Percentiles rank a stretch among this genome's conserved stretches.
Evolutionary conservation across 2,797 vertebrate species (phyloP).

Genomic region (Todus mexicanus): DNA sequence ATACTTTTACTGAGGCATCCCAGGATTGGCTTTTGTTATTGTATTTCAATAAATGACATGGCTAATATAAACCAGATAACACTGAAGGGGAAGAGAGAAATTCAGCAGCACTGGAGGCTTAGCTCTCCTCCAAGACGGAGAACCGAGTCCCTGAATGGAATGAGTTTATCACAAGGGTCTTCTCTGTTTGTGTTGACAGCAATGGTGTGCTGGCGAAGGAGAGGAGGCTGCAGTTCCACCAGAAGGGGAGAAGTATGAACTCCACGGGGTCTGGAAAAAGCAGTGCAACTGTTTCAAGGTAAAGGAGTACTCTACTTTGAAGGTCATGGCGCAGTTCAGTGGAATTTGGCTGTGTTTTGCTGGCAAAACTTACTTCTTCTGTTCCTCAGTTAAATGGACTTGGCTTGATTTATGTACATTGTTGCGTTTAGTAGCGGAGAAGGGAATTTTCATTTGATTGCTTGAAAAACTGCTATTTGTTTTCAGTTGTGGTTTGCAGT

Average conservation of each 20-base stretch:
- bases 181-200: conserved; percentile 65
- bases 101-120: not conserved
- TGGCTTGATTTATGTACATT: not conserved
- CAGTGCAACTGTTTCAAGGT: conserved; percentile 94
- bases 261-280: conserved; percentile 96
- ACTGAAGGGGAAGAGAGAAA: not conserved
- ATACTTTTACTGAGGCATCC: not conserved
- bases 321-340: not conserved
- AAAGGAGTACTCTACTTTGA: conserved; percentile 1
- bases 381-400: not conserved
- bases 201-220: conserved; percentile 84
- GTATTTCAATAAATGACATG: conserved; percentile 46
- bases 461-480: not conserved
- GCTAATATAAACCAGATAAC: conserved; percentile 59
- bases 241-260: conserved; percentile 94
- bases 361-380: not conserved
- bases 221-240: conserved; percentile 89
- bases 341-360: not conserved
- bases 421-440: not conserved
- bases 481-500: conserved; percentile 8
- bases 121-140: not conserved
- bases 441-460: not conserved
- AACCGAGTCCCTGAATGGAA: not conserved
- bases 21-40: conserved; percentile 8
- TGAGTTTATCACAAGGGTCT: not conserved